Evolutionary conservation across 2,888 invertebrate genomes (phyloP), one percentile per base, ranked within the genome.

Genomic region (Craniophora ligustri): DNA sequence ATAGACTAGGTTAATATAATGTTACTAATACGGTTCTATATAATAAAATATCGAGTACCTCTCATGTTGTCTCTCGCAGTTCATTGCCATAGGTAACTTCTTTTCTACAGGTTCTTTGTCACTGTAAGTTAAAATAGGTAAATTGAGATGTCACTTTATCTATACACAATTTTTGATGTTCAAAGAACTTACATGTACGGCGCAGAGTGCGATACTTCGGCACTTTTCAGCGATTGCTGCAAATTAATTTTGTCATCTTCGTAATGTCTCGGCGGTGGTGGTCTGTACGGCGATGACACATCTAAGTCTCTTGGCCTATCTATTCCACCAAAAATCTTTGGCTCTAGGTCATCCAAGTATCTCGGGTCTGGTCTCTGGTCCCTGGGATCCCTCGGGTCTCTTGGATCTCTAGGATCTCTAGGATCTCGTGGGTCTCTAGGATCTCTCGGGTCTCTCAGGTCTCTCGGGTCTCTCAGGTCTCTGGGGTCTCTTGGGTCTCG

Each of bases 11-110:
- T n/a, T 2, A 30, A 41, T 11, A 10, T 16, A 5, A n/a, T 10
- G 5, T 2, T 30, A 11, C 10, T n/a, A 11, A 8, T 23, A 32
- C 5, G 13, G 2, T 0, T n/a, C 2, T 15, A 36, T 10, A 2
- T 30, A 13, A 38, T 13, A n/a, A n/a, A n/a, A n/a, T n/a, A n/a
- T n/a, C 34, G 41, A 5, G 31, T 82, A 91, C 91, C 88, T 89
- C 78, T 93, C 92, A 67, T 89, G 87, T 34, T 80, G 84, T 62
- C 89, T 82, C 5, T 90, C 91, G 53, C 92, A 93, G 57, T 85
- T 91, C 82, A 89, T 78, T 6, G 77, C 57, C 35, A 79, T 49
- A 5, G 80, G 41, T 10, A 60, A n/a, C 66, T 87, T 91, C 61
- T 86, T 89, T 5, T 89, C 89, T 3, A 45, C 42, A 13, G 57